Evolutionary conservation across 2,113 vertebrate species (phyloP).

Genomic region (Brienomyrus longianalis): DNA sequence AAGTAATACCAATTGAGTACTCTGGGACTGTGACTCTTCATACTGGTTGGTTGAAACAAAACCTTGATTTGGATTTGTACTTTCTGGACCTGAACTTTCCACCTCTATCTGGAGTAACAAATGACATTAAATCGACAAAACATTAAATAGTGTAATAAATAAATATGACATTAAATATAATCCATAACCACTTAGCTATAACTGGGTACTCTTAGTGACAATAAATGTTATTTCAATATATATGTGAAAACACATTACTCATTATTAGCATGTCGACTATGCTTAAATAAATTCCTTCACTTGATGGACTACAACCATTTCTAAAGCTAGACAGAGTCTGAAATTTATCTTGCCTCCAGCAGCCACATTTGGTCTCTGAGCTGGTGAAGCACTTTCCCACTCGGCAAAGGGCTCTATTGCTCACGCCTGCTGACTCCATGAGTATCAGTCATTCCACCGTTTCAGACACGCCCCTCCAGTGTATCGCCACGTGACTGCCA

Average conservation of each 20-base stretch:
- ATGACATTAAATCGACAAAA: not conserved
- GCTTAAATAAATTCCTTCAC: not conserved
- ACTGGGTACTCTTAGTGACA: not conserved
- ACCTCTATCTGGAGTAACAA: not conserved
- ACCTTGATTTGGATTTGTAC: not conserved
- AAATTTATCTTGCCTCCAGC: not conserved
- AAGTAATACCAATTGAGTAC: no score
- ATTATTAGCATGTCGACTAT: not conserved
- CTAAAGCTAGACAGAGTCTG: not conserved
- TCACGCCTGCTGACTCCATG: not conserved
- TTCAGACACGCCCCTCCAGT: not conserved
- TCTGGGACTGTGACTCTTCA: no score
- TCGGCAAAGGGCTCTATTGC: not conserved
- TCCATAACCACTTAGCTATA: not conserved
- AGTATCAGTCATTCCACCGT: not conserved
- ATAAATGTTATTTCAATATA: not conserved
- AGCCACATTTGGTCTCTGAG: not conserved
- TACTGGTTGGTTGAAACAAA: not conserved
- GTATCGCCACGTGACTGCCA: not conserved
- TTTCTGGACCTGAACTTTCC: not conserved
- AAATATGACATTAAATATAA: not conserved
- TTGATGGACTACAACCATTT: not conserved
- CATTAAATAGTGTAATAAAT: not conserved
- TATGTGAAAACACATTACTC: not conserved
- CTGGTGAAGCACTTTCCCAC: not conserved